Evolutionary conservation across 2,888 invertebrate species (phyloP).

Genomic region (Phytoseiulus persimilis): DNA sequence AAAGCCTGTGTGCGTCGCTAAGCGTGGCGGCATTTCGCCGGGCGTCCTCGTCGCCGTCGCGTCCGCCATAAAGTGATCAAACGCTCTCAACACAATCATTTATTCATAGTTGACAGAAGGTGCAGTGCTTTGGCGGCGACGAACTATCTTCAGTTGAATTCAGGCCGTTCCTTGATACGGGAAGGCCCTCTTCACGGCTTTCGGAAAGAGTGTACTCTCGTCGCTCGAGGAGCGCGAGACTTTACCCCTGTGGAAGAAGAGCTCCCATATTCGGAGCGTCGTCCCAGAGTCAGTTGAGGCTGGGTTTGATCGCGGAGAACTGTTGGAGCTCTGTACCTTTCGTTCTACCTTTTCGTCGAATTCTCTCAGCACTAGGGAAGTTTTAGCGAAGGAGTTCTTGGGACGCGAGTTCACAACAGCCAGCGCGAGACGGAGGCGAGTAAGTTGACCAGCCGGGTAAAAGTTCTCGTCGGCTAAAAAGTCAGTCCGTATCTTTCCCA

Average conservation of each 20-base stretch:
- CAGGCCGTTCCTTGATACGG: too few species aligned
- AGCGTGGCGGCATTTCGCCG: neutral
- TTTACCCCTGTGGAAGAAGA: too few species aligned
- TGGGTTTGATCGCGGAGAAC: too few species aligned
- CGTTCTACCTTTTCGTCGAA: neutral
- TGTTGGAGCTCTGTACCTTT: too few species aligned
- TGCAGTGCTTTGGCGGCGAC: too few species aligned
- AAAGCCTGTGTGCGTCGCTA: neutral
- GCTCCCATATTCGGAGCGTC: too few species aligned
- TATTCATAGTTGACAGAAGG: neutral
- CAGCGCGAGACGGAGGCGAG: neutral
- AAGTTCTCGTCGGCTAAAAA: neutral
- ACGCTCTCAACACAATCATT: neutral
- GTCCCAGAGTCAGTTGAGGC: too few species aligned
- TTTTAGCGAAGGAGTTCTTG: neutral
- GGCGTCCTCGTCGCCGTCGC: neutral
- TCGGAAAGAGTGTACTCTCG: too few species aligned
- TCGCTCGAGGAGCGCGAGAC: too few species aligned
- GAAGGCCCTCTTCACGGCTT: too few species aligned
- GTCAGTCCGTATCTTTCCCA: neutral
- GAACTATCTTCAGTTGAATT: too few species aligned
- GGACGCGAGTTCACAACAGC: neutral
- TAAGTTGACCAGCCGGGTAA: neutral
- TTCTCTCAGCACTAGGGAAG: neutral
- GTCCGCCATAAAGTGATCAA: neutral